Evolutionary conservation across 1,140 invertebrate species (phyloP).

Genomic region (Harlomillsia oculata): DNA sequence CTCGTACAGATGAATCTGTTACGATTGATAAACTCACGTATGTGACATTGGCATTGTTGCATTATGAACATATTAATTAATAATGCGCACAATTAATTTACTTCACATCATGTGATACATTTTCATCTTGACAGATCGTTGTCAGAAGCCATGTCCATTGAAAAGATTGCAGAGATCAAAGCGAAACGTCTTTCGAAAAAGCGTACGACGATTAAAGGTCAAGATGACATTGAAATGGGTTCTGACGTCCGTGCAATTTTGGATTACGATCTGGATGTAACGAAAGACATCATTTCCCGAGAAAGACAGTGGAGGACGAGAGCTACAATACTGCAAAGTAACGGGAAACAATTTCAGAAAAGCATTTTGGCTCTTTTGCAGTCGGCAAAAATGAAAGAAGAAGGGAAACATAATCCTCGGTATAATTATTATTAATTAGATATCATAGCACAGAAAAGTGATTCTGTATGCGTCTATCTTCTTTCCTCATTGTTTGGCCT

Average conservation of each 20-base stretch:
- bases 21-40: conserved; percentile 81
- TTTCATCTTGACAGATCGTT: conserved; percentile 53
- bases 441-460: background rate
- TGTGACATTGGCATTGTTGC: background rate
- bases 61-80: background rate
- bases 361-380: conserved; percentile 86
- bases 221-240: conserved; percentile 74
- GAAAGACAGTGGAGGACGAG: conserved; percentile 91
- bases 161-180: conserved; percentile 96
- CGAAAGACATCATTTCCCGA: conserved; percentile 87
- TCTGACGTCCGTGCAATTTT: conserved; percentile 77
- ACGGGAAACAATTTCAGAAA: conserved; percentile 87
- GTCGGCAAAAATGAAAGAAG: conserved; percentile 86
- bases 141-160: conserved; percentile 91
- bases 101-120: conserved; percentile 17
- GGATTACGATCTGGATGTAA: conserved; percentile 91
- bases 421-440: background rate
- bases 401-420: conserved; percentile 54
- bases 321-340: conserved; percentile 88
- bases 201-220: conserved; percentile 87
- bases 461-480: background rate
- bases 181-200: conserved; percentile 94
- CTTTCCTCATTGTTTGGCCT: too few relatives aligned
- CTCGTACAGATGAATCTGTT: conserved; percentile 85
- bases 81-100: conserved; percentile 16